Evolutionary conservation across 2,113 vertebrate species (phyloP), one percentile per base, ranked within the genome.

Genomic region (Otis tarda): DNA sequence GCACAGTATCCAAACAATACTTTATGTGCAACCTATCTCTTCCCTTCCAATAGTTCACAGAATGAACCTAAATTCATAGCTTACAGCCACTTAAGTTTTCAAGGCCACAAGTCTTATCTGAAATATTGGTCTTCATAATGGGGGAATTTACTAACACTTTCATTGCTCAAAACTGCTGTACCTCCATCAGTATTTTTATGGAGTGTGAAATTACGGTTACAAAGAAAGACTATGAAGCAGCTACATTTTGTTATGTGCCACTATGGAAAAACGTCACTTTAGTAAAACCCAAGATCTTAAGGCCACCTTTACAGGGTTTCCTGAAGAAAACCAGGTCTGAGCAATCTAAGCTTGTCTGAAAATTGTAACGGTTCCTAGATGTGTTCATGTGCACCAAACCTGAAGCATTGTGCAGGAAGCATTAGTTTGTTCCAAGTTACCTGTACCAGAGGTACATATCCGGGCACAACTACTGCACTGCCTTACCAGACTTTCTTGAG

Each of bases 361-460:
- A 85, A 61, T 8, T 0, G 0, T 50, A 39, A 41, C 4, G 13
- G 11, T 24, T 89, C 49, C 43, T 55, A 31, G 41, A 56, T 1
- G 0, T 17, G 21, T 31, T 61, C 8, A 65, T 3, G 5, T n/a
- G 18, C 23, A 60, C 50, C 33, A 65, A 47, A 85, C 12, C 24
- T 49, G 5, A 71, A 52, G n/a, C 16, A 20, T 19, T 9, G n/a
- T 52, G 55, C 19, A 64, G 17, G 27, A 47, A 68, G n/a, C 19
- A 30, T 4, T 28, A 14, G 5, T 53, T 83, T 76, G 27, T 45
- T 68, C 37, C 59, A 80, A 61, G 63, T 43, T 53, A 67, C 17
- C 30, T 22, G 4, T 41, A 25, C 33, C 11, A 59, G 10, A 91
- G 59, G 59, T 50, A 28, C 9, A 13, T 4, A 45, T 24, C 28